These are phyloP conservation scores for Drosophila punjabiensis DNA, from an alignment of 1,140 invertebrate genomes.

Conservation along the genomic window DNA sequence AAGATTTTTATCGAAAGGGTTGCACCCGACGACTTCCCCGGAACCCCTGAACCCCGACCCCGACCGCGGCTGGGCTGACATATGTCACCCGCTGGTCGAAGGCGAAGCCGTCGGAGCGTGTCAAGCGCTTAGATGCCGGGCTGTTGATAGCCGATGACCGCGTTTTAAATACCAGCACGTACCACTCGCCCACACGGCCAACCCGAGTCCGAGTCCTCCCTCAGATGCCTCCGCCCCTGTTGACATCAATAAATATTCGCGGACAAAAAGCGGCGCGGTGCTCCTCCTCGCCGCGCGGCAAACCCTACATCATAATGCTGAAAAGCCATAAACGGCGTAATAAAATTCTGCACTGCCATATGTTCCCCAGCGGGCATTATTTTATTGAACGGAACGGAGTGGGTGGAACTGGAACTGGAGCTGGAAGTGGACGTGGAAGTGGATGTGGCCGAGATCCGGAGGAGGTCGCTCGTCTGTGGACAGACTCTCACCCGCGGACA, in stretches of 20 bases:
- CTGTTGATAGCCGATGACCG: slow-evolving; percentile 73
- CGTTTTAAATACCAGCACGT: slow-evolving; percentile 79
- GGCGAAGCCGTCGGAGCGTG: slow-evolving; percentile 67
- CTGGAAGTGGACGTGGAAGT: slow-evolving; percentile 29
- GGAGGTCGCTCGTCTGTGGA: slow-evolving; percentile 34
- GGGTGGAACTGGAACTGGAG: slow-evolving; percentile 35
- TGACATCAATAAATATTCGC: slow-evolving; percentile 83
- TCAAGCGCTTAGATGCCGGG: slow-evolving; percentile 73
- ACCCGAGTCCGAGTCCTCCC: not conserved
- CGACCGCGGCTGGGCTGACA: slow-evolving; percentile 40
- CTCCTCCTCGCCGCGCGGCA: not conserved
- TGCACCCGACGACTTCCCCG: slow-evolving; percentile 42
- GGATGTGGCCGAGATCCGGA: slow-evolving; percentile 23
- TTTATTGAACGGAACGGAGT: slow-evolving; percentile 70
- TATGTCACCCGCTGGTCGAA: slow-evolving; percentile 66
- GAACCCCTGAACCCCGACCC: not conserved
- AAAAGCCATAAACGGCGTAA: slow-evolving; percentile 82
- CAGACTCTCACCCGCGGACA: slow-evolving; percentile 22
- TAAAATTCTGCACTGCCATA: slow-evolving; percentile 83
- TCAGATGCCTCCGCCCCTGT: slow-evolving; percentile 34
- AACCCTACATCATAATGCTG: slow-evolving; percentile 70
- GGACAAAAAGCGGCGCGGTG: slow-evolving; percentile 44
- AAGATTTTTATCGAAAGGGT: slow-evolving; percentile 76
- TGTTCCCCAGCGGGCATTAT: slow-evolving; percentile 83
- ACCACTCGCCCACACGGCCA: slow-evolving; percentile 38